Evolutionary conservation across 2,113 vertebrate species (phyloP).

Genomic region (Athene noctua): DNA sequence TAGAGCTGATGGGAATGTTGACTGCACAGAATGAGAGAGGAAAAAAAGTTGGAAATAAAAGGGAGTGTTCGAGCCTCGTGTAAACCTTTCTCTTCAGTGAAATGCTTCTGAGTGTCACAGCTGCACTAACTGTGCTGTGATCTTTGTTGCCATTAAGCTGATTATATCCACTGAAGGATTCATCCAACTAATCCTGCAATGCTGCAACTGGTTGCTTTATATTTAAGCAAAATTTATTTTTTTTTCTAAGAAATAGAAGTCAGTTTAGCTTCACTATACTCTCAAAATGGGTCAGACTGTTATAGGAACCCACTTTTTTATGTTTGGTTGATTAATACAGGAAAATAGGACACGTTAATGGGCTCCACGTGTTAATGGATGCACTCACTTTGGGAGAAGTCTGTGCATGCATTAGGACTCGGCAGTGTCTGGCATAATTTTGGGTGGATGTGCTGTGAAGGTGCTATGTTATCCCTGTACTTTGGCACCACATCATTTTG

Average conservation of each 20-base stretch:
- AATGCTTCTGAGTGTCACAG: conserved; percentile 30
- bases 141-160: conserved; percentile 70
- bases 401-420: background rate
- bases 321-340: background rate
- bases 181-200: conserved; percentile 50
- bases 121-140: conserved; percentile 40
- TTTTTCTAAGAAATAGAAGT: background rate
- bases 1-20: conserved; percentile 56
- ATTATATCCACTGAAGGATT: conserved; percentile 51
- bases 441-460: background rate
- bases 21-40: background rate
- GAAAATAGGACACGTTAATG: background rate
- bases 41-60: conserved; percentile 15
- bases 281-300: background rate
- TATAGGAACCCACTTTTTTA: background rate
- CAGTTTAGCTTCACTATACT: background rate
- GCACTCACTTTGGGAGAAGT: background rate
- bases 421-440: background rate
- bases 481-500: background rate
- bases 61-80: background rate
- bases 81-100: background rate
- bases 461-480: background rate
- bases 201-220: conserved; percentile 47
- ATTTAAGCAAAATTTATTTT: background rate
- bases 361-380: background rate